A percentile compares a stretch with the other conserved stretches of the same genome.
These are phyloP conservation scores for Schlechtendalia chinensis DNA, from an alignment of 1,140 invertebrate genomes.

Conservation along the genomic window DNA sequence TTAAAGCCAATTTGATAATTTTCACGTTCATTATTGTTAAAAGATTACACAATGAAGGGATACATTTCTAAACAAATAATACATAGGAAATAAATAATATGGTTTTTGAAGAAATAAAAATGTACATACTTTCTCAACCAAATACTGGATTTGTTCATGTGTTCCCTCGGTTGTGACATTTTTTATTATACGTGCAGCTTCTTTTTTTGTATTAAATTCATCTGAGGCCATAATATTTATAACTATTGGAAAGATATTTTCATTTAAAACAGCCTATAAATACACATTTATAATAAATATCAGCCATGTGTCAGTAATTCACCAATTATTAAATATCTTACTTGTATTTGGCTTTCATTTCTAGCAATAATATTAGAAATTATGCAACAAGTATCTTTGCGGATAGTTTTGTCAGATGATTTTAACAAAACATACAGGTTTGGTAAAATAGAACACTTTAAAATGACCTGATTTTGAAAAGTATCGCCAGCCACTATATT, in stretches of 20 bases:
- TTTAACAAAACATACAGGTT: slow-evolving; percentile 79
- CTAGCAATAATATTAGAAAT: slow-evolving; percentile 97
- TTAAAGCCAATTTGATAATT: slow-evolving; percentile 92
- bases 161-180: slow-evolving; percentile 95
- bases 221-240: slow-evolving; percentile 88
- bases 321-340: slow-evolving; percentile 53
- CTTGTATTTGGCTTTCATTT: slow-evolving; percentile 88
- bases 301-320: not conserved
- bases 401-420: slow-evolving; percentile 78
- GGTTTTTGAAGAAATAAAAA: not conserved
- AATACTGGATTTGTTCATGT: slow-evolving; percentile 84
- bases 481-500: slow-evolving; percentile 99
- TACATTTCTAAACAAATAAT: slow-evolving; percentile 66
- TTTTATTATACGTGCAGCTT: slow-evolving; percentile 96
- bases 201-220: slow-evolving; percentile 95
- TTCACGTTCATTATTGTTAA: slow-evolving; percentile 91
- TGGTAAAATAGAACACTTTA: slow-evolving; percentile 86
- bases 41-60: slow-evolving; percentile 89
- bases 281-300: not conserved
- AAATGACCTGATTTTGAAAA: slow-evolving; percentile 89
- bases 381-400: slow-evolving; percentile 98
- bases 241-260: slow-evolving; percentile 88
- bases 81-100: not conserved
- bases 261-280: slow-evolving; percentile 85
- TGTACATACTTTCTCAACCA: slow-evolving; percentile 56